Evolutionary conservation across 2,113 vertebrate genomes (phyloP).

Genomic region (Syrrhaptes paradoxus): DNA sequence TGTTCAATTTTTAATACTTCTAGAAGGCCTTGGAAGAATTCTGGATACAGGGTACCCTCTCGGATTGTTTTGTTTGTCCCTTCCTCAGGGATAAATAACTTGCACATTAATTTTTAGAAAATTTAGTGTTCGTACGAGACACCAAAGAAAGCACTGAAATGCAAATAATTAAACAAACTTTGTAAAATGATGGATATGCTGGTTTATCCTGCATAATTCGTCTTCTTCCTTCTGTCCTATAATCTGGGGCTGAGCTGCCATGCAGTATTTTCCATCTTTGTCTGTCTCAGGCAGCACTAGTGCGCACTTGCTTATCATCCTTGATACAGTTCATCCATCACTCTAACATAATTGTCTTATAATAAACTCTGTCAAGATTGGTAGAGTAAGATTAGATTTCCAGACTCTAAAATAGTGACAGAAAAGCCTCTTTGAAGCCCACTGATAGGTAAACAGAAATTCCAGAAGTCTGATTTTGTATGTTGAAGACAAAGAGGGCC

Average conservation of each 20-base stretch:
- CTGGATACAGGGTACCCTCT: not conserved
- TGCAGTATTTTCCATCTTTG: not conserved
- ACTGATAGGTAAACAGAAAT: not conserved
- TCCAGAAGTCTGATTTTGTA: not conserved
- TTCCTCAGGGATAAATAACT: not conserved
- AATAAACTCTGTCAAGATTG: slow-evolving; percentile 17
- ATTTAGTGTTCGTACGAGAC: not conserved
- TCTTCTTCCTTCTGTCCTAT: not conserved
- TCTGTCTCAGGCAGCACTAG: not conserved
- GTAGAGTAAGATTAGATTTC: not conserved
- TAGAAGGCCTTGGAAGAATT: not conserved
- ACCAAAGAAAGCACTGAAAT: not conserved
- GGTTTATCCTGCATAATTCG: not conserved
- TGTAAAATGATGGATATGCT: not conserved
- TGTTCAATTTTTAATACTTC: not conserved
- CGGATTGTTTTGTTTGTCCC: not conserved
- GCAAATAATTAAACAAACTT: not conserved
- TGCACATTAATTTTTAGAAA: not conserved
- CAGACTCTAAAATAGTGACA: not conserved
- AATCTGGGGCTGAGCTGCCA: not conserved
- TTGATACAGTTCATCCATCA: not conserved
- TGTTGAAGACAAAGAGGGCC: not conserved
- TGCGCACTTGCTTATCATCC: not conserved
- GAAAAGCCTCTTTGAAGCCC: not conserved
- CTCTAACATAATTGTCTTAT: slow-evolving; percentile 20